phyloP scores from a whole-genome alignment of 2,113 vertebrate genomes.

The Pedetes capensis region DNA sequence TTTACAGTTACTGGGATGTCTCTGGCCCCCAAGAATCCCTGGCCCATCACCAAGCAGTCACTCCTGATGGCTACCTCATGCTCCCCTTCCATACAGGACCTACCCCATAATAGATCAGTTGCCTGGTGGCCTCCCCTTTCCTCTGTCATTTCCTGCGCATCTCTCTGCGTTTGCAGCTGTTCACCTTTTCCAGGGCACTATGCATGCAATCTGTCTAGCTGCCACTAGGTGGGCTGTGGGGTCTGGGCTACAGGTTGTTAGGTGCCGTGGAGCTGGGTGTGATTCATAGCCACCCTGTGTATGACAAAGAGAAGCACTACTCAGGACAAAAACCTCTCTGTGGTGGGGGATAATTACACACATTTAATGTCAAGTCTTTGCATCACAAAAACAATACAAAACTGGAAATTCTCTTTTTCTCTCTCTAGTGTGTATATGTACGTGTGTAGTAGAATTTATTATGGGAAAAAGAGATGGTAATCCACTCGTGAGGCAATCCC shows the following conservation, averaged over 20 bases:
- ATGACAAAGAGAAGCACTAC: too few species aligned
- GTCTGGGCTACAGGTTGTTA: background rate
- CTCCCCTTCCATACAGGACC: accelerated
- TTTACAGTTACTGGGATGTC: background rate
- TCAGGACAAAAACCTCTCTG: background rate
- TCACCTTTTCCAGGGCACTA: background rate
- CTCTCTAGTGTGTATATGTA: background rate
- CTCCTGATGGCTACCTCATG: too few species aligned
- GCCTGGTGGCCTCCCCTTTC: background rate
- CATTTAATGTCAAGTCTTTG: background rate
- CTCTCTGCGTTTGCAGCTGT: background rate
- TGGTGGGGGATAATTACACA: background rate
- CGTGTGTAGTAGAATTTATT: constrained; percentile 1
- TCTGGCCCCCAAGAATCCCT: background rate
- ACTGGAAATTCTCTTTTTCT: background rate
- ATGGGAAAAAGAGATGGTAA: too few species aligned
- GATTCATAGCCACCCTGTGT: too few species aligned
- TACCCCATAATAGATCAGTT: accelerated
- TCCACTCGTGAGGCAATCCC: too few species aligned
- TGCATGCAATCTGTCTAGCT: background rate
- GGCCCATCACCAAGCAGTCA: background rate
- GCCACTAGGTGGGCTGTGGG: constrained; percentile 51
- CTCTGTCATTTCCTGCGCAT: background rate
- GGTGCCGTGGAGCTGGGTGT: too few species aligned
- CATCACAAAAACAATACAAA: background rate